Percentiles rank a stretch among this genome's conserved stretches.
Conservation (phyloP, 2,113 vertebrate genomes). For the Suncus etruscus region DNA sequence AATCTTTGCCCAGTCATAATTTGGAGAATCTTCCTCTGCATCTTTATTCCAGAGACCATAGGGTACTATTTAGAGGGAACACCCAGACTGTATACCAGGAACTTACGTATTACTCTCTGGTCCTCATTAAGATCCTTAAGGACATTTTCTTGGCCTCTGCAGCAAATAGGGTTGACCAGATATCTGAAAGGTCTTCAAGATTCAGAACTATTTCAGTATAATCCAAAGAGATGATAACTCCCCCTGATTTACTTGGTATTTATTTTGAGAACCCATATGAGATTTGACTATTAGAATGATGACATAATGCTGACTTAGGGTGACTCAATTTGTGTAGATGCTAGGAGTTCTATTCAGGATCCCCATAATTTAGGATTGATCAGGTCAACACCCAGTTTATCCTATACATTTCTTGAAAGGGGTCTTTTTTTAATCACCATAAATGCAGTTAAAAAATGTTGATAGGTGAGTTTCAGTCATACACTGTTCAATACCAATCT, state of each 20-base stretch:
- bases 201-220: neutral
- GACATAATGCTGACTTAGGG: neutral
- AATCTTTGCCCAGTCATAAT: neutral
- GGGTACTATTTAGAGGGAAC: neutral
- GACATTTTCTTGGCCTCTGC: neutral
- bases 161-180: neutral
- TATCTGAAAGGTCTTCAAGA: neutral
- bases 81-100: neutral
- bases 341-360: neutral
- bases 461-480: no score
- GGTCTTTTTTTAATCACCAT: no score
- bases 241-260: neutral
- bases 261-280: conserved; percentile 1
- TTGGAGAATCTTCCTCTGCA: neutral
- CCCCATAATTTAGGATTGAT: neutral
- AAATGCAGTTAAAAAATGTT: no score
- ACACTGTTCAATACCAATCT: no score
- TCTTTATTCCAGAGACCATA: conserved; percentile 8
- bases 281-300: neutral
- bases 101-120: neutral
- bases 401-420: neutral
- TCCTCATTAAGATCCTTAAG: neutral
- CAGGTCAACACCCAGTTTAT: neutral
- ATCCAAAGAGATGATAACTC: neutral
- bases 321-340: neutral